Conservation (phyloP, 2,888 invertebrate genomes). For the Euspilapteryx auroguttella region DNA sequence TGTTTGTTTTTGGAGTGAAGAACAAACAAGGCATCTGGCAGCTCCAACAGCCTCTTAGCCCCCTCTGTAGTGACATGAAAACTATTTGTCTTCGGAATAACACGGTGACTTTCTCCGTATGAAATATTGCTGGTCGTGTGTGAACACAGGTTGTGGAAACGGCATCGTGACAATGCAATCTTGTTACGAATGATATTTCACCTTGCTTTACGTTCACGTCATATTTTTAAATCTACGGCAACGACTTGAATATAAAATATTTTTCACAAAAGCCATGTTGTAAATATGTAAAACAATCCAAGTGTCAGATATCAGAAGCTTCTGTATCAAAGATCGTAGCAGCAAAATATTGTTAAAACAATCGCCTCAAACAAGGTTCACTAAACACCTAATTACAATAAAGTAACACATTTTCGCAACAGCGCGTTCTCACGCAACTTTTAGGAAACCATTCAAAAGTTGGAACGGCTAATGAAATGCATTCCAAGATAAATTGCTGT, state of each 20-base stretch:
- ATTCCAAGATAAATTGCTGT: slow-evolving; percentile 36
- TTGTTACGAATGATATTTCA: slow-evolving; percentile 7
- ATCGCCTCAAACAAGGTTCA: too few species aligned
- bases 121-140: slow-evolving; percentile 32
- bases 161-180: slow-evolving; percentile 18
- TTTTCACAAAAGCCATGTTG: too few species aligned
- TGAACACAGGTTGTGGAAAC: slow-evolving; percentile 17
- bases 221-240: too few species aligned
- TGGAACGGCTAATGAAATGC: slow-evolving; percentile 21
- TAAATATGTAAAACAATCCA: too few species aligned
- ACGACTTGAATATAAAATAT: too few species aligned
- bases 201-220: slow-evolving; percentile 1
- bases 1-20: slow-evolving; percentile 49
- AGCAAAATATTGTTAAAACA: too few species aligned
- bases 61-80: slow-evolving; percentile 33
- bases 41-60: slow-evolving; percentile 34
- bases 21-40: slow-evolving; percentile 39
- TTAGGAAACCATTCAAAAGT: slow-evolving; percentile 10
- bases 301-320: too few species aligned
- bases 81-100: slow-evolving; percentile 52
- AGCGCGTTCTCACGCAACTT: slow-evolving; percentile 19
- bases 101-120: slow-evolving; percentile 36
- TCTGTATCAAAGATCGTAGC: too few species aligned
- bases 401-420: too few species aligned
- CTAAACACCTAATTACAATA: too few species aligned